Evolutionary conservation across 1,140 invertebrate species (phyloP), one percentile per base, ranked within the genome.

Genomic region (Ips nitidus): DNA sequence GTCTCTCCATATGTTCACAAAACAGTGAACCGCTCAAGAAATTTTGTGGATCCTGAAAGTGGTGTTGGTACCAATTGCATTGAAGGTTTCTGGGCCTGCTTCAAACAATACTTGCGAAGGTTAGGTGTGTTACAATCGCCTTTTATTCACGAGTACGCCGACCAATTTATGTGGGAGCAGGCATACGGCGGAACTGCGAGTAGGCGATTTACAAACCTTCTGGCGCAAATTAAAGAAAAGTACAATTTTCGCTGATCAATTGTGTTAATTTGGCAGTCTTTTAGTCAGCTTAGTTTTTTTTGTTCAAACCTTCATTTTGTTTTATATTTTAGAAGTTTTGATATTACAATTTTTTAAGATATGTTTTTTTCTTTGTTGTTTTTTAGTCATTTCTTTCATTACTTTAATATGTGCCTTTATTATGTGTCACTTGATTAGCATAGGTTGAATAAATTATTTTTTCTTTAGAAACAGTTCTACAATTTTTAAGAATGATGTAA

Each of bases 111-210:
- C 40, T 47, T 57, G 38, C 22, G 64, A 8, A 3, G 41, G 7
- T 40, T 57, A 22, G 53, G 22, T 41, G 53, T 58, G 0, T 6
- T 66, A 38, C 41, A 57, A 40, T 66, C 40, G 37, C 53, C 53
- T 36, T 57, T 57, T 39, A n/a, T 66, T 1, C 3, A 0, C 8
- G n/a, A 58, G 42, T 58, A 66, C 58, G 36, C 58, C 42, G 64
- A 66, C 43, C 41, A 45, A n/a, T 66, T 57, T 50, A 66, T 66
- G 55, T 66, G 64, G 64, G 3, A 22, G 4, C 3, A 66, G n/a
- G 8, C 55, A 41, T 65, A 65, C 55, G 62, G 52, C 41, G n/a
- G 38, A 45, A 63, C 8, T n/a, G n/a, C 59, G 4, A 22, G 4
- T 43, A 42, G 45, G 42, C 5, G 40, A 42, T 61, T 61, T 61